phyloP scores from a whole-genome alignment of 2,888 invertebrate species.

The Caenorhabditis sp. region DNA sequence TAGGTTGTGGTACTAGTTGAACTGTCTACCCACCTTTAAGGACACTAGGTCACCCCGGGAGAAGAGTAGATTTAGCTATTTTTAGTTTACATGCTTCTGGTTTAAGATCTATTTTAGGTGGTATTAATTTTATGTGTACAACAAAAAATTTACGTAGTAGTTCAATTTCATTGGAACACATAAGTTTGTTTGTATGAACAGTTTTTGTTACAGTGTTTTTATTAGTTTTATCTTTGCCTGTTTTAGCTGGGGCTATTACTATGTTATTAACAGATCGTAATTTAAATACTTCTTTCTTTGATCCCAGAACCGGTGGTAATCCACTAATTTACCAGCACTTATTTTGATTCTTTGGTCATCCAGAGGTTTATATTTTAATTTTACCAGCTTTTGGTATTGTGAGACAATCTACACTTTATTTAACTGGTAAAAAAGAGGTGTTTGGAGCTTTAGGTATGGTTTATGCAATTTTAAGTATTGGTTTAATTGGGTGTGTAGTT shows the following conservation, averaged over 20 bases:
- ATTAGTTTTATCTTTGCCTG: conserved; percentile 79
- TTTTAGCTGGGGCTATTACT: conserved; percentile 83
- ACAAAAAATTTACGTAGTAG: conserved; percentile 79
- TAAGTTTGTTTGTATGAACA: conserved; percentile 81
- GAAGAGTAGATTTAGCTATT: conserved; percentile 81
- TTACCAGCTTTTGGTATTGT: conserved; percentile 84
- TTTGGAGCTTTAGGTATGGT: conserved; percentile 74
- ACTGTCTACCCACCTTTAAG: conserved; percentile 81
- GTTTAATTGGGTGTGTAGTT: conserved; percentile 83
- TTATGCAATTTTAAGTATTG: conserved; percentile 86
- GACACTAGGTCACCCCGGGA: conserved; percentile 78
- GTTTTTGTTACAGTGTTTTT: conserved; percentile 79
- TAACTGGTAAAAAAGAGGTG: conserved; percentile 75
- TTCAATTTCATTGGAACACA: conserved; percentile 77
- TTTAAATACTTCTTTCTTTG: conserved; percentile 84
- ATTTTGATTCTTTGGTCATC: conserved; percentile 88
- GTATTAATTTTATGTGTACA: conserved; percentile 83
- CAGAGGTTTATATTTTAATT: conserved; percentile 87
- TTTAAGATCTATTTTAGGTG: conserved; percentile 77
- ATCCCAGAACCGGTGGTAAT: conserved; percentile 82
- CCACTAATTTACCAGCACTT: conserved; percentile 84
- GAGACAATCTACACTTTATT: conserved; percentile 81
- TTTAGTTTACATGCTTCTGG: conserved; percentile 82
- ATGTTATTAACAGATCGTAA: conserved; percentile 84
- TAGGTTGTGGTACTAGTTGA: conserved; percentile 82